Conservation (phyloP, 2,888 invertebrate species). For the Lasioglossum marginatum region DNA sequence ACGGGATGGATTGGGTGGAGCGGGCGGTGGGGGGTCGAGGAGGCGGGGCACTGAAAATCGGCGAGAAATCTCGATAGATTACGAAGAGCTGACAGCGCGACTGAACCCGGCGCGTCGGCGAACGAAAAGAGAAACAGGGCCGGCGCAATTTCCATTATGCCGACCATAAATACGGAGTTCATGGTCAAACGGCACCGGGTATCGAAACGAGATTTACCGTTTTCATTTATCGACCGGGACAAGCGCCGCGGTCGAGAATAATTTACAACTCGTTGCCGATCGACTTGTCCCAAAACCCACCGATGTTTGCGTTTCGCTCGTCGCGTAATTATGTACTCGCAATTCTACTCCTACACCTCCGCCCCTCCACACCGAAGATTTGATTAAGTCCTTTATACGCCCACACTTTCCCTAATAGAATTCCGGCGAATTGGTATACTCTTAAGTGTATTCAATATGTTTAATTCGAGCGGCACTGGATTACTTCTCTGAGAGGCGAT, state of each 20-base stretch:
- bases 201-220: constrained; percentile 40
- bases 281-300: neutral
- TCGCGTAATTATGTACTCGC: neutral
- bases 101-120: neutral
- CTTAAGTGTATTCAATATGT: neutral
- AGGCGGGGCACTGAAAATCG: constrained; percentile 33
- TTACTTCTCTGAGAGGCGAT: neutral
- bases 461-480: neutral
- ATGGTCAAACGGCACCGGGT: constrained; percentile 28
- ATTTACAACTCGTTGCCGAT: constrained; percentile 31
- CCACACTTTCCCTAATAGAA: neutral
- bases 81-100: constrained; percentile 27
- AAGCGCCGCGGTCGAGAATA: neutral
- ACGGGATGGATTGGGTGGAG: neutral
- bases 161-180: constrained; percentile 44
- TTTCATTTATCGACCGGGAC: constrained; percentile 44
- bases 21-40: neutral
- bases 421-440: neutral
- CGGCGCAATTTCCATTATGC: constrained; percentile 49
- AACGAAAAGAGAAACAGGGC: constrained; percentile 17
- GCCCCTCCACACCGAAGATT: neutral
- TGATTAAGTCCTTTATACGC: neutral
- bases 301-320: neutral
- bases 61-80: constrained; percentile 44
- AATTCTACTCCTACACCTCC: neutral